These are phyloP conservation scores for Ophion slaviceki DNA, from an alignment of 2,888 invertebrate species.

Conservation along the genomic window DNA sequence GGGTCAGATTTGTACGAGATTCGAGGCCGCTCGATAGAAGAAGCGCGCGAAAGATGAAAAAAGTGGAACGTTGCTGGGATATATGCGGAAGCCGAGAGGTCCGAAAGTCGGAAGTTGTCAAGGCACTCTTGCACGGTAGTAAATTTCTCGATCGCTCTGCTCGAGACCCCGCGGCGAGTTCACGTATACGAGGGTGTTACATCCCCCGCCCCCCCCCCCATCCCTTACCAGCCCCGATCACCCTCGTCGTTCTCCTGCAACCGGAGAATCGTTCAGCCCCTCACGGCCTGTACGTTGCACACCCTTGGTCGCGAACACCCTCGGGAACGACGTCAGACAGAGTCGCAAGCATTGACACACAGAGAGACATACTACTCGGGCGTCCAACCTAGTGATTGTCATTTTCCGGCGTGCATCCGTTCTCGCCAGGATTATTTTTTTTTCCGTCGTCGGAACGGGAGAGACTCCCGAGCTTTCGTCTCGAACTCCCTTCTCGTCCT, in stretches of 20 bases:
- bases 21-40: neutral
- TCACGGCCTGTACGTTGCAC: slow-evolving; percentile 44
- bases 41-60: slow-evolving; percentile 5
- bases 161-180: slow-evolving; percentile 56
- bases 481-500: slow-evolving; percentile 50
- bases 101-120: slow-evolving; percentile 44
- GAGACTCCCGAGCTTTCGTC: slow-evolving; percentile 30
- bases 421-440: slow-evolving; percentile 59
- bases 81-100: neutral
- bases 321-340: slow-evolving; percentile 80
- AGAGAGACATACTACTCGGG: slow-evolving; percentile 73
- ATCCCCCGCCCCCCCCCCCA: neutral
- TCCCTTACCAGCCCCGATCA: neutral
- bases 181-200: slow-evolving; percentile 49
- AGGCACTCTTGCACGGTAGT: slow-evolving; percentile 40
- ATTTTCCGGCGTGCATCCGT: slow-evolving; percentile 82
- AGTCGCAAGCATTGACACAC: slow-evolving; percentile 64
- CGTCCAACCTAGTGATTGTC: slow-evolving; percentile 79
- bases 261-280: slow-evolving; percentile 21
- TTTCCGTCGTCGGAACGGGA: slow-evolving; percentile 53
- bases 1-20: neutral
- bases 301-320: slow-evolving; percentile 56
- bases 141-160: slow-evolving; percentile 57
- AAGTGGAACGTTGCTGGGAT: neutral
- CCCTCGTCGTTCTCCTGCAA: neutral